These are phyloP conservation scores for Melanerpes aurifrons DNA, from an alignment of 2,113 vertebrate genomes.

Conservation along the genomic window DNA sequence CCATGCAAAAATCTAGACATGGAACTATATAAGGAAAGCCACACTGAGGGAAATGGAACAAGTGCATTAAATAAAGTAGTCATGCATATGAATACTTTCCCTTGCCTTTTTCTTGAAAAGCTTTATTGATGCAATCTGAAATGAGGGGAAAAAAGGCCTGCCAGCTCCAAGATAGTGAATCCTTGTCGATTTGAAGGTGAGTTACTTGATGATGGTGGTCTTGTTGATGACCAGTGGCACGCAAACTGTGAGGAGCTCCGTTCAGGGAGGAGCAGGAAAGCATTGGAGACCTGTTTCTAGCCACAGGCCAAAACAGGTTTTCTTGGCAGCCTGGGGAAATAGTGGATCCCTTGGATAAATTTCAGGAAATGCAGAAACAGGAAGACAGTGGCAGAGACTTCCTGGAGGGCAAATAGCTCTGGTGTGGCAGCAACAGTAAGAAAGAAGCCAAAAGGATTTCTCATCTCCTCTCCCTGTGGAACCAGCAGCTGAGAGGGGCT, in stretches of 20 bases:
- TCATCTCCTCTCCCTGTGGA: background rate
- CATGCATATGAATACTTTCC: background rate
- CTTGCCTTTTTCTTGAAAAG: background rate
- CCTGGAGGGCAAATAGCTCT: background rate
- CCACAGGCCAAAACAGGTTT: background rate
- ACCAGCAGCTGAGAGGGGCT: background rate
- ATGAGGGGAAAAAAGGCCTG: background rate
- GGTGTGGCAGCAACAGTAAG: background rate
- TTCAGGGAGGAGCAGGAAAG: background rate
- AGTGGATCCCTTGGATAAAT: background rate
- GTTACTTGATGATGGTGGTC: background rate
- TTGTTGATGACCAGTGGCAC: rapidly evolving
- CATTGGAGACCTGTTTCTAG: background rate
- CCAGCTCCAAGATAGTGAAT: background rate
- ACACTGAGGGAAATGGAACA: background rate
- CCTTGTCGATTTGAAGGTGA: background rate
- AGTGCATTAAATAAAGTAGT: background rate
- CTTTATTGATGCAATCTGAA: background rate
- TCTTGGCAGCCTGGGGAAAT: background rate
- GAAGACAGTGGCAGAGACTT: background rate
- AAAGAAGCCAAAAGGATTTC: background rate
- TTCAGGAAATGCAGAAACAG: background rate
- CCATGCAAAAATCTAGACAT: background rate
- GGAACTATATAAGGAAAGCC: background rate
- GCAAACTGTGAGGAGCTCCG: rapidly evolving